Evolutionary conservation across 1,140 invertebrate species (phyloP).

Genomic region (Hycleus phaleratus): DNA sequence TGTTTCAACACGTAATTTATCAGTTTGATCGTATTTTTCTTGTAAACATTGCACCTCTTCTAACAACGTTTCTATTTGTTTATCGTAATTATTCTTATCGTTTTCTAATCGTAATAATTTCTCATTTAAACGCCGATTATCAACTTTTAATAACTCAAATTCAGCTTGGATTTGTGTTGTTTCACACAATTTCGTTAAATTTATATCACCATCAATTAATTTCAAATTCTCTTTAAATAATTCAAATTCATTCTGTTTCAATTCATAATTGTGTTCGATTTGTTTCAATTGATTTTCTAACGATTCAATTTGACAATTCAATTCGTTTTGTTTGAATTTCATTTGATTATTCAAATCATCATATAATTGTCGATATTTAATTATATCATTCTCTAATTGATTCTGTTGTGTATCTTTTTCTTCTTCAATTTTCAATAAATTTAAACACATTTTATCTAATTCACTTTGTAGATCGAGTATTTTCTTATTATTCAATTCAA

Average conservation of each 20-base stretch:
- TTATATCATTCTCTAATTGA: slow-evolving; percentile 36
- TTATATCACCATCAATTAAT: slow-evolving; percentile 38
- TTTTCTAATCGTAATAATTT: slow-evolving; percentile 42
- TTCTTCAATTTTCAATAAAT: slow-evolving; percentile 38
- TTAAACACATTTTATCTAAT: slow-evolving; percentile 37
- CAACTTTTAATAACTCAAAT: slow-evolving; percentile 42
- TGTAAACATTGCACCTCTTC: slow-evolving; percentile 49
- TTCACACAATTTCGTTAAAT: slow-evolving; percentile 40
- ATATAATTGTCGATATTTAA: slow-evolving; percentile 18
- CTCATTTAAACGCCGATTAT: slow-evolving; percentile 39
- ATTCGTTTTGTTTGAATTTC: background rate
- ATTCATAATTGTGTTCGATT: slow-evolving; percentile 26
- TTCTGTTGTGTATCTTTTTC: slow-evolving; percentile 35
- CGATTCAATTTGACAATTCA: slow-evolving; percentile 5
- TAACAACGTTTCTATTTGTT: slow-evolving; percentile 25
- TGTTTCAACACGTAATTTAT: slow-evolving; percentile 71
- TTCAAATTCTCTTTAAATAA: slow-evolving; percentile 43
- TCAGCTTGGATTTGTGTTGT: slow-evolving; percentile 45
- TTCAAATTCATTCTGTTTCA: slow-evolving; percentile 36
- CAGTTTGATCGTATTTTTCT: slow-evolving; percentile 60
- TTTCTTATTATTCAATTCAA: slow-evolving; percentile 44
- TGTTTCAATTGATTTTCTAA: slow-evolving; percentile 23
- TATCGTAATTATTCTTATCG: slow-evolving; percentile 30
- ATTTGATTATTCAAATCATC: slow-evolving; percentile 13
- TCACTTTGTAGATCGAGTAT: slow-evolving; percentile 43